These are phyloP conservation scores for Nycteola revayana DNA, from an alignment of 2,888 invertebrate genomes.

Conservation along the genomic window DNA sequence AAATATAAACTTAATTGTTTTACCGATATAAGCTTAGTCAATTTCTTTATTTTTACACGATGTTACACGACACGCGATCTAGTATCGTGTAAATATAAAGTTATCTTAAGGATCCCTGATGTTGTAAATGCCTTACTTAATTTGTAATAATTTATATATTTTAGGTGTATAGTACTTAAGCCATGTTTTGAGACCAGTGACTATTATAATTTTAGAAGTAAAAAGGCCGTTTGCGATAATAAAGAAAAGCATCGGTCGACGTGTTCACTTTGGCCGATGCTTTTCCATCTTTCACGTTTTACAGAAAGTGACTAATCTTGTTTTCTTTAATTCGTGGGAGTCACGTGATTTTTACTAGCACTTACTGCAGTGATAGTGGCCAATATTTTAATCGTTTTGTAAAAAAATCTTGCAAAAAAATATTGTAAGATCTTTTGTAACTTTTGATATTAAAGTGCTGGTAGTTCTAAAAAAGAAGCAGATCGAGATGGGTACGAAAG, in stretches of 20 bases:
- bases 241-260: slow-evolving; percentile 67
- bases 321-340: slow-evolving; percentile 71
- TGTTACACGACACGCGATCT: slow-evolving; percentile 61
- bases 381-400: slow-evolving; percentile 65
- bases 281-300: slow-evolving; percentile 66
- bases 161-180: slow-evolving; percentile 83
- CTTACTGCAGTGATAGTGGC: slow-evolving; percentile 63
- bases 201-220: slow-evolving; percentile 79
- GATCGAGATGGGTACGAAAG: slow-evolving; percentile 76
- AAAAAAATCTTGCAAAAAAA: slow-evolving; percentile 65
- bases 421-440: slow-evolving; percentile 77
- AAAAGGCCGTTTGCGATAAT: slow-evolving; percentile 56
- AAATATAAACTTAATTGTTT: slow-evolving; percentile 74
- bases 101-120: slow-evolving; percentile 76
- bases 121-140: slow-evolving; percentile 82
- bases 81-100: slow-evolving; percentile 77
- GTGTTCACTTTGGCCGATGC: slow-evolving; percentile 59
- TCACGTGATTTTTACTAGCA: slow-evolving; percentile 60
- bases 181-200: slow-evolving; percentile 82
- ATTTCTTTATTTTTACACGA: slow-evolving; percentile 77
- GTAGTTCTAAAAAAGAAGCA: slow-evolving; percentile 60
- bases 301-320: slow-evolving; percentile 74
- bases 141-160: slow-evolving; percentile 83
- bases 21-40: slow-evolving; percentile 81
- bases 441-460: slow-evolving; percentile 80